A percentile compares a stretch with the other conserved stretches of the same genome.
Evolutionary conservation across 2,797 vertebrate species (phyloP).

Genomic region (Morus bassanus): DNA sequence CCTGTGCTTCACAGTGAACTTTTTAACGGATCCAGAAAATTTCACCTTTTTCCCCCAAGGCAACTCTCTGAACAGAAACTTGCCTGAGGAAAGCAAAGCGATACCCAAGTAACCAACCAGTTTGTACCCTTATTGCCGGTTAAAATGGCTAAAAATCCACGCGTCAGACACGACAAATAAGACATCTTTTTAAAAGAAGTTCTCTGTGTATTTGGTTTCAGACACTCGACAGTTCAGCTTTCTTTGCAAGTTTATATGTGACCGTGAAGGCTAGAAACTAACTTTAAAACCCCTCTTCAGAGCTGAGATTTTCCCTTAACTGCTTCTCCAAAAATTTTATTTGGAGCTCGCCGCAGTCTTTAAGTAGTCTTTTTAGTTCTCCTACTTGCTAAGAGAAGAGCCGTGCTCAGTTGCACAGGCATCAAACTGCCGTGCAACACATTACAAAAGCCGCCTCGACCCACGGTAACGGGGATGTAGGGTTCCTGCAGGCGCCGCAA

Average conservation of each 20-base stretch:
- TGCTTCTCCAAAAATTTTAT: neutral
- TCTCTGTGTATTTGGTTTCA: neutral
- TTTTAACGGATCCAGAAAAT: neutral
- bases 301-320: neutral
- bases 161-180: fast-evolving
- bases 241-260: neutral
- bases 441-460: fast-evolving
- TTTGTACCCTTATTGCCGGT: neutral
- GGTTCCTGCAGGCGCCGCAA: neutral
- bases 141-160: neutral
- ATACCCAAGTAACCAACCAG: neutral
- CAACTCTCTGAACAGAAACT: neutral
- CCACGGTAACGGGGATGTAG: fast-evolving
- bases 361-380: neutral
- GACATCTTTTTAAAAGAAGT: neutral
- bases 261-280: neutral
- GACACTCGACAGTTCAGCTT: neutral
- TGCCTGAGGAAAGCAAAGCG: neutral
- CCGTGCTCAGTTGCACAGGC: neutral
- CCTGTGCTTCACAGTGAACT: neutral
- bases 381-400: neutral
- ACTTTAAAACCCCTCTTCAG: neutral
- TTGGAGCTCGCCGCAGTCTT: neutral
- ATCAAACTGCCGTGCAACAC: fast-evolving
- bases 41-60: neutral